Evolutionary conservation across 2,797 vertebrate genomes (phyloP).

Genomic region (Margarornis squamiger): DNA sequence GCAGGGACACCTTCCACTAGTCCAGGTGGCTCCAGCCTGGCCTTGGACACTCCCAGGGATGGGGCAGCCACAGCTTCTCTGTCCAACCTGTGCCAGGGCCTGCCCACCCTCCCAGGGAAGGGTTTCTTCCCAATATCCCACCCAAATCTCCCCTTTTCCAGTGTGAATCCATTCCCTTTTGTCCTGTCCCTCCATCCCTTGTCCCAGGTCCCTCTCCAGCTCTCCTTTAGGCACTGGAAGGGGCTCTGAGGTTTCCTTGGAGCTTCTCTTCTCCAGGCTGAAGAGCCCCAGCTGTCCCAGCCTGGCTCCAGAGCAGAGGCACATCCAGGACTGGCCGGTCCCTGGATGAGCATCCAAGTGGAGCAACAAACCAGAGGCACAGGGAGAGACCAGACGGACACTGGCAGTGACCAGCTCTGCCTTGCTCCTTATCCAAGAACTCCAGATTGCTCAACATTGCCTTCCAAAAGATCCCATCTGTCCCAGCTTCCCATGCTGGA

Average conservation of each 20-base stretch:
- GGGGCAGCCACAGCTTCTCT: neutral
- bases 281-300: neutral
- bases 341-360: neutral
- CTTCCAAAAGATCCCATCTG: constrained; percentile 21
- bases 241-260: too few relatives aligned
- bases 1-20: neutral
- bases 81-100: neutral
- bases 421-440: neutral
- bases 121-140: neutral
- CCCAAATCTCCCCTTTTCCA: neutral
- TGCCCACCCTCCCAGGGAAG: neutral
- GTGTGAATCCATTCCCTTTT: neutral
- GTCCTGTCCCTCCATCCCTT: neutral
- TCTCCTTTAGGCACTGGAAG: too few relatives aligned
- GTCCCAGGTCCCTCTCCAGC: neutral
- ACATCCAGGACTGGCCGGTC: neutral
- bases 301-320: neutral
- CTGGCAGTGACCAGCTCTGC: neutral
- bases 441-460: neutral
- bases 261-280: too few relatives aligned
- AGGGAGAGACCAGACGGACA: neutral
- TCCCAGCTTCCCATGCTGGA: neutral
- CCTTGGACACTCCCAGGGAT: neutral
- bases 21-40: neutral
- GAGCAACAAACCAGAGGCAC: neutral